Conservation (phyloP, 2,888 invertebrate species). For the Dryadula phaetusa region DNA sequence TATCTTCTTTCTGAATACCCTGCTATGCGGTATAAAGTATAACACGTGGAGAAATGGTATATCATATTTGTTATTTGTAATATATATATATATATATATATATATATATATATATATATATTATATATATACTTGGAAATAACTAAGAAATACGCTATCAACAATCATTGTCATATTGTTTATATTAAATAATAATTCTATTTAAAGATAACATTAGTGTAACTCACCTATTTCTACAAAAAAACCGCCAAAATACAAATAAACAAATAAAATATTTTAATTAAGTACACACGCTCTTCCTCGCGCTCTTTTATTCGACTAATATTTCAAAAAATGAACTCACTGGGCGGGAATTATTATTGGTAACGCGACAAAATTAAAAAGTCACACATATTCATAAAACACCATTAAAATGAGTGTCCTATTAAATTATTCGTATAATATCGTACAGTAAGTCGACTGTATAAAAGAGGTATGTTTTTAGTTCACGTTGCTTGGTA, state of each 20-base stretch:
- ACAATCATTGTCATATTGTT: no score
- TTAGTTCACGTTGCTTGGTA: neutral
- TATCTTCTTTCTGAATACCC: no score
- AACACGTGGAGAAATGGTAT: no score
- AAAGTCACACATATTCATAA: slow-evolving; percentile 26
- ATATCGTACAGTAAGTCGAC: neutral
- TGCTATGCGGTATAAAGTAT: no score
- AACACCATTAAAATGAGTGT: neutral
- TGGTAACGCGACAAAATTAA: slow-evolving; percentile 45
- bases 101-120: no score
- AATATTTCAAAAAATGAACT: slow-evolving; percentile 50
- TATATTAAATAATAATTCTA: no score
- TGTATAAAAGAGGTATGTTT: neutral
- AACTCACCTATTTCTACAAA: slow-evolving; percentile 18
- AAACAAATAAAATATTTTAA: slow-evolving; percentile 20
- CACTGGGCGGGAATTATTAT: slow-evolving; percentile 56
- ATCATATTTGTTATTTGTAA: no score
- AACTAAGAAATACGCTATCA: no score
- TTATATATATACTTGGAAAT: no score
- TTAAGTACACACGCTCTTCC: slow-evolving; percentile 25
- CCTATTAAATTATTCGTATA: slow-evolving; percentile 50
- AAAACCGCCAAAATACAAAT: slow-evolving; percentile 9
- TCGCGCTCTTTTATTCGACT: slow-evolving; percentile 38
- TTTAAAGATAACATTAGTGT: no score
- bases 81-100: no score